Evolutionary conservation across 2,113 vertebrate genomes (phyloP).

Genomic region (Orycteropus afer): DNA sequence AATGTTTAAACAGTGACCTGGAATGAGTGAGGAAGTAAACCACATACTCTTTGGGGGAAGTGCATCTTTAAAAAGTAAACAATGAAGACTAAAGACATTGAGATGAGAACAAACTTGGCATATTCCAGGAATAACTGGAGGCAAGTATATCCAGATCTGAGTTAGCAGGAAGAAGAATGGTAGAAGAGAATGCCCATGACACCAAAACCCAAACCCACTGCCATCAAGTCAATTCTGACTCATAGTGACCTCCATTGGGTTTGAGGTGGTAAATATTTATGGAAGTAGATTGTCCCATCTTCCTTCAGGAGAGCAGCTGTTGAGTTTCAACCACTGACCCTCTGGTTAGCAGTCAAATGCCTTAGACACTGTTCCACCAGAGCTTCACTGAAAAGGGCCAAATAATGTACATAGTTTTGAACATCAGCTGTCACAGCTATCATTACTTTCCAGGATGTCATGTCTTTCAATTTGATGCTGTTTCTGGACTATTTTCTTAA

Average conservation of each 20-base stretch:
- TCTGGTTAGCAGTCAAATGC: no score
- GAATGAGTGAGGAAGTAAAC: neutral
- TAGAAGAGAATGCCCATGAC: neutral
- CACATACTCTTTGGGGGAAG: neutral
- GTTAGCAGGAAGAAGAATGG: neutral
- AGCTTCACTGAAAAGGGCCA: no score
- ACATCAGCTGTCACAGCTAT: neutral
- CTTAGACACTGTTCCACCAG: no score
- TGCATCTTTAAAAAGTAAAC: neutral
- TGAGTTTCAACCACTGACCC: no score
- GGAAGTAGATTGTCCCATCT: no score
- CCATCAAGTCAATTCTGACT: no score
- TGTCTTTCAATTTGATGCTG: neutral
- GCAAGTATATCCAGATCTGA: neutral
- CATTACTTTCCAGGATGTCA: neutral
- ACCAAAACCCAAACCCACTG: no score
- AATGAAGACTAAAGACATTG: neutral
- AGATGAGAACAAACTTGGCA: neutral
- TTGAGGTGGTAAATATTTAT: no score
- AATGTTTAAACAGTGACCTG: neutral
- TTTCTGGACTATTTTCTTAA: neutral
- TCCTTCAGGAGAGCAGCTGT: no score
- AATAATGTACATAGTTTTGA: neutral
- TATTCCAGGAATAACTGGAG: neutral
- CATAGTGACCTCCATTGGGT: no score